phyloP scores from a whole-genome alignment of 2,113 vertebrate species.

The Brachyhypopomus occidentalis region DNA sequence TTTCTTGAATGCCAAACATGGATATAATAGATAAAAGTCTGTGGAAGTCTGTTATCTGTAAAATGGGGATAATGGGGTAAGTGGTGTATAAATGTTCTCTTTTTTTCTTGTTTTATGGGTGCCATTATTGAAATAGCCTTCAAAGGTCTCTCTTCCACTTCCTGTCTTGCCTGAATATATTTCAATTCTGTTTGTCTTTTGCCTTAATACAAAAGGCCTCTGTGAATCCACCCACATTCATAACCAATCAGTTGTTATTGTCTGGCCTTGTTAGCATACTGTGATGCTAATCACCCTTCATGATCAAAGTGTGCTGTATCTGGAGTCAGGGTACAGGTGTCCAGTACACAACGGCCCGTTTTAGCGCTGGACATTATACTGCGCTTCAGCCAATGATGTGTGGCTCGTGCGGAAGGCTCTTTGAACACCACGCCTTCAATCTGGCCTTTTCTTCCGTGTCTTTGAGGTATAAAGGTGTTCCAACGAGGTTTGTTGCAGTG shows the following conservation, averaged over 20 bases:
- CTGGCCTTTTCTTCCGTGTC: background rate
- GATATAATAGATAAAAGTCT: constrained; percentile 10
- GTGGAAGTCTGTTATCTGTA: constrained; percentile 20
- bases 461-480: background rate
- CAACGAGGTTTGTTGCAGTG: background rate
- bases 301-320: constrained; percentile 54
- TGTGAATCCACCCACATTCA: constrained; percentile 41
- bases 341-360: constrained; percentile 9
- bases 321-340: constrained; percentile 47
- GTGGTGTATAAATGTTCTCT: constrained; percentile 22
- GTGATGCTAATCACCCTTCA: constrained; percentile 54
- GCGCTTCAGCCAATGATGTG: constrained; percentile 17
- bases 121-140: constrained; percentile 39
- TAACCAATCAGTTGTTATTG: constrained; percentile 55
- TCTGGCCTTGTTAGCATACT: constrained; percentile 39
- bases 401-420: background rate
- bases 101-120: constrained; percentile 25
- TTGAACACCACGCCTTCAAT: background rate
- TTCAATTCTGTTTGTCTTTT: constrained; percentile 50
- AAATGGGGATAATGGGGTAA: background rate
- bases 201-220: constrained; percentile 41
- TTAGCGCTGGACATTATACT: constrained; percentile 11
- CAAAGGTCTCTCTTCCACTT: constrained; percentile 52
- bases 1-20: background rate
- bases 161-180: constrained; percentile 35